Base-by-base conservation (phyloP, 2,113 vertebrate species). In the Burhinus oedicnemus region DNA sequence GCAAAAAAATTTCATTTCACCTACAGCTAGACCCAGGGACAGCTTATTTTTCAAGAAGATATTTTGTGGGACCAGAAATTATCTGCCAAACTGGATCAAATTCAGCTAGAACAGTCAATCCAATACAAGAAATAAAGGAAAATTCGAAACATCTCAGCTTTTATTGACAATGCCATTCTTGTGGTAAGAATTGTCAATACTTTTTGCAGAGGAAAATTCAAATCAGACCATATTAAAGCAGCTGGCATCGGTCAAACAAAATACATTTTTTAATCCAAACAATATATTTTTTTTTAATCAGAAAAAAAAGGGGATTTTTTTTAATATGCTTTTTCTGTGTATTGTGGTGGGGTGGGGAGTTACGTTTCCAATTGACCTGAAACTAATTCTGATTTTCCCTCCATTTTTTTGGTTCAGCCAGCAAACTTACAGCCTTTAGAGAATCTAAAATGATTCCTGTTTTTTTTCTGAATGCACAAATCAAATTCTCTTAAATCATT, bases 341-440 rank as follows among this genome's bases (percentile, higher is more conserved):
- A 2, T 36, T n/a, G 6, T 44, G 3, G 29, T n/a, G n/a, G 3
- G 1, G 4, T 65, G 2, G 4, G 6, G 2, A 8, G 6, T 21
- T 70, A 23, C 3, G 40, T 45, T 90, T 90, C 40, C 8, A 40
- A 13, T 9, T 87, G 6, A 25, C 62, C 38, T n/a, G 34, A 62
- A 80, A 80, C 0, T 0, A 64, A 65, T 64, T 82, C 49, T 5
- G 2, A n/a, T 30, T 82, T 74, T 3, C 0, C 4, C 8, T 72
- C 22, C 2, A 9, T 12, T 51, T 62, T 86, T 88, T 61, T 68
- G 5, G 8, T 49, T 74, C 66, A 74, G 5, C 3, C 25, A 38
- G 38, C 4, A 84, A 87, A 45, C 23, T 21, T 36, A n/a, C 5
- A 60, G 6, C 3, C 19, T 78, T 77, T 47, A 61, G 13, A 9